Conservation (phyloP, 2,888 invertebrate species). For the Drosophila stalkeri region DNA sequence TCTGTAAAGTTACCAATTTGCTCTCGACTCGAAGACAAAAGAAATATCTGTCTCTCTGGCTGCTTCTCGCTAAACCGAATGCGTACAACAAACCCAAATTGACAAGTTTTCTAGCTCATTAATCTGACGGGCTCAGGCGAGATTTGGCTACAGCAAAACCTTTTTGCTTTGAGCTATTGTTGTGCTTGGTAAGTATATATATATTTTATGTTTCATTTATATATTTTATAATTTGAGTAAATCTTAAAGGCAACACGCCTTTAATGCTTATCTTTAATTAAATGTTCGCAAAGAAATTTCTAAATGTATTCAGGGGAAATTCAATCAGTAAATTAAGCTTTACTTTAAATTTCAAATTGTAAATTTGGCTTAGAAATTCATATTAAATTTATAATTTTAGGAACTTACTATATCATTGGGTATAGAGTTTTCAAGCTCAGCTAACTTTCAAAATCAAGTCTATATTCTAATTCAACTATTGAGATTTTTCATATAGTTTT, state of each 20-base stretch:
- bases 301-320: too few species aligned
- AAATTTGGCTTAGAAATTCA: too few species aligned
- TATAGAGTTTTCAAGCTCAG: too few species aligned
- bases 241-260: too few species aligned
- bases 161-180: neutral
- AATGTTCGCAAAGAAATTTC: too few species aligned
- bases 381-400: too few species aligned
- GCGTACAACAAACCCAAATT: constrained; percentile 31
- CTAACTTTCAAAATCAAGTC: too few species aligned
- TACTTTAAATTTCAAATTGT: too few species aligned
- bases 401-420: too few species aligned
- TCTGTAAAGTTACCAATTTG: constrained; percentile 28
- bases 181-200: neutral
- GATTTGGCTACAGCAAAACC: neutral
- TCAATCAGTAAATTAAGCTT: too few species aligned
- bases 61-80: constrained; percentile 16
- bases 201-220: neutral
- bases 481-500: too few species aligned
- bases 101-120: constrained; percentile 27
- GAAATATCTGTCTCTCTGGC: constrained; percentile 2
- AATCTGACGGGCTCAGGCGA: neutral
- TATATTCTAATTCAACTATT: too few species aligned
- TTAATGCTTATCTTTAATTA: neutral
- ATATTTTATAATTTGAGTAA: neutral
- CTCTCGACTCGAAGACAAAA: constrained; percentile 24